phyloP scores from a whole-genome alignment of 92 coral and sea anemone genomes.

The Metridium senile region DNA sequence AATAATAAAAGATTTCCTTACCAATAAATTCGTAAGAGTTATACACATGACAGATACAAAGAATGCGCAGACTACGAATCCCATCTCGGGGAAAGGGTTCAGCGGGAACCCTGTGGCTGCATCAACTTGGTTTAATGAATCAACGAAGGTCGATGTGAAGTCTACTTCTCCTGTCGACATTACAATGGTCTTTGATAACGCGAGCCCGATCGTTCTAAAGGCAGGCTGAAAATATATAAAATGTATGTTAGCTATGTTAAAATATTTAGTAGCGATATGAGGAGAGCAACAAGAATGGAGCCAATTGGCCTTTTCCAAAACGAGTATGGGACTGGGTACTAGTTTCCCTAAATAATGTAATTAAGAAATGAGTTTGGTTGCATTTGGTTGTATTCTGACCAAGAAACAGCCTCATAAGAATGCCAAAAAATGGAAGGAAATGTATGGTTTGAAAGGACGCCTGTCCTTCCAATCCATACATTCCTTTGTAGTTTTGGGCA shows the following conservation, averaged over 20 bases:
- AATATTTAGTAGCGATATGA: not conserved
- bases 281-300: not conserved
- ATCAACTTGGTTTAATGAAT: constrained; percentile 20
- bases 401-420: too few relatives aligned
- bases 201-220: constrained; percentile 38
- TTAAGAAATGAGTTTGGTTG: too few relatives aligned
- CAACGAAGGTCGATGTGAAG: constrained; percentile 56
- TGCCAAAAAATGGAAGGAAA: too few relatives aligned
- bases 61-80: constrained; percentile 43
- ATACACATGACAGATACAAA: constrained; percentile 61
- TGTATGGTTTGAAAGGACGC: too few relatives aligned
- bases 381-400: too few relatives aligned
- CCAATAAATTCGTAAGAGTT: constrained; percentile 79
- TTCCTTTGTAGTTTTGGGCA: too few relatives aligned
- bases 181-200: constrained; percentile 60
- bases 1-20: constrained; percentile 30
- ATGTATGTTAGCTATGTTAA: not conserved
- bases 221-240: constrained; percentile 55
- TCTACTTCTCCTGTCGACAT: constrained; percentile 84
- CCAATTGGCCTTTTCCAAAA: too few relatives aligned
- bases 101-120: constrained; percentile 11
- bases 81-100: constrained; percentile 63
- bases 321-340: too few relatives aligned
- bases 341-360: too few relatives aligned
- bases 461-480: too few relatives aligned